A percentile compares a stretch with the other conserved stretches of the same genome.
These are phyloP conservation scores for Kryptolebias marmoratus DNA, from an alignment of 2,113 vertebrate genomes.

Conservation along the genomic window DNA sequence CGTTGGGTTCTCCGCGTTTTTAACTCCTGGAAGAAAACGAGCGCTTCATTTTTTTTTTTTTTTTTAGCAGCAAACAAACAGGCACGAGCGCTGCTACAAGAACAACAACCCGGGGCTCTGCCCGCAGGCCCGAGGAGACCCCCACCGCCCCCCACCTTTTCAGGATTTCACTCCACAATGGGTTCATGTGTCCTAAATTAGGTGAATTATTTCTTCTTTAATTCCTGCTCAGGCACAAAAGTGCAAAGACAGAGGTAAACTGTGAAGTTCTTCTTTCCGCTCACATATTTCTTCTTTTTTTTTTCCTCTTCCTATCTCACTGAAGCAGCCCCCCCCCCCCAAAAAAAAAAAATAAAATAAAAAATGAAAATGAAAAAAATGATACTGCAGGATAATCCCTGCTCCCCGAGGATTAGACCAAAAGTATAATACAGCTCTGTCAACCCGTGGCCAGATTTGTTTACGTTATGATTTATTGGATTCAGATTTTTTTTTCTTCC, in stretches of 20 bases:
- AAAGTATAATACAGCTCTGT: slow-evolving; percentile 68
- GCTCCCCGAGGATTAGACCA: slow-evolving; percentile 57
- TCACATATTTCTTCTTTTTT: slow-evolving; percentile 20
- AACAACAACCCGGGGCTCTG: slow-evolving; percentile 41
- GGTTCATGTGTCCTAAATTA: background rate
- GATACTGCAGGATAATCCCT: slow-evolving; percentile 66
- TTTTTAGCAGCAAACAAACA: background rate
- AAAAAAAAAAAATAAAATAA: background rate
- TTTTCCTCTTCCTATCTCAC: slow-evolving; percentile 25
- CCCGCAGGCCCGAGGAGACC: slow-evolving; percentile 38
- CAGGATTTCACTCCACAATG: background rate
- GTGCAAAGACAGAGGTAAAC: background rate
- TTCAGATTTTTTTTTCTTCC: slow-evolving; percentile 34
- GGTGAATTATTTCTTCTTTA: too few relatives aligned
- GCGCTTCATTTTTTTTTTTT: slow-evolving; percentile 11
- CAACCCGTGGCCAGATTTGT: slow-evolving; percentile 66
- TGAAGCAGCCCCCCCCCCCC: slow-evolving; percentile 30
- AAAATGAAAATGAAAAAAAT: slow-evolving; percentile 8
- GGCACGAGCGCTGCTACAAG: background rate
- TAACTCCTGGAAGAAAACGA: background rate
- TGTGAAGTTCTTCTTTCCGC: slow-evolving; percentile 7
- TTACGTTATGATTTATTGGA: slow-evolving; percentile 75
- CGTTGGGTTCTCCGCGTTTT: background rate
- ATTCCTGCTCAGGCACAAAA: background rate
- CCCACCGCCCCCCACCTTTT: background rate